phyloP scores from a whole-genome alignment of 2,113 vertebrate genomes.

The Meleagris gallopavo region DNA sequence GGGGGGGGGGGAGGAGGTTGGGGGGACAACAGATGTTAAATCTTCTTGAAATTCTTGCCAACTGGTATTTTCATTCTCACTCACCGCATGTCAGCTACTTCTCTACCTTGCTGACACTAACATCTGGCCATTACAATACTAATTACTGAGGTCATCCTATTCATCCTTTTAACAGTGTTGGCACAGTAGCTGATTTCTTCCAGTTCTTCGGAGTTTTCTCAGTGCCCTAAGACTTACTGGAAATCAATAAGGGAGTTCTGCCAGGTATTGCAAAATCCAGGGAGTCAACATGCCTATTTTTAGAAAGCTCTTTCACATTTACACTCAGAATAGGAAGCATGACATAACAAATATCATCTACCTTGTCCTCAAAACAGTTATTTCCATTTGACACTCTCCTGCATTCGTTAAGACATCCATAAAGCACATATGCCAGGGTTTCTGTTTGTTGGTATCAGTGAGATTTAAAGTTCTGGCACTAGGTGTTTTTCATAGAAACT shows the following conservation, averaged over 20 bases:
- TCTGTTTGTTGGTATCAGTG: neutral
- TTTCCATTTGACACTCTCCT: neutral
- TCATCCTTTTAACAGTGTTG: neutral
- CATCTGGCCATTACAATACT: neutral
- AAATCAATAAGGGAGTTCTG: conserved; percentile 32
- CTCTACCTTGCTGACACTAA: neutral
- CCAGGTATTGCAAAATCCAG: neutral
- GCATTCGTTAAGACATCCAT: neutral
- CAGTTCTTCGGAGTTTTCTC: neutral
- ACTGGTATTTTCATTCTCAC: neutral
- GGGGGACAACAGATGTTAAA: neutral
- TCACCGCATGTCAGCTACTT: neutral
- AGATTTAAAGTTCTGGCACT: neutral
- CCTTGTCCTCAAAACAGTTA: neutral
- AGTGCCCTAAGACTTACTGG: neutral
- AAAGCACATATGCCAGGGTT: neutral
- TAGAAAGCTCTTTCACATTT: neutral
- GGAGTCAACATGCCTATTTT: neutral
- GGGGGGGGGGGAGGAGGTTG: neutral
- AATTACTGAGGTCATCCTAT: neutral
- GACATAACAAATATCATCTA: neutral
- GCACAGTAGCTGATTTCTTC: neutral
- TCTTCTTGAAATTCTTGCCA: neutral
- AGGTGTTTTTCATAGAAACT: neutral
- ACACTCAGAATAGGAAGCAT: neutral